Conservation (phyloP, 2,888 invertebrate species). For the Drosophila eohydei region DNA sequence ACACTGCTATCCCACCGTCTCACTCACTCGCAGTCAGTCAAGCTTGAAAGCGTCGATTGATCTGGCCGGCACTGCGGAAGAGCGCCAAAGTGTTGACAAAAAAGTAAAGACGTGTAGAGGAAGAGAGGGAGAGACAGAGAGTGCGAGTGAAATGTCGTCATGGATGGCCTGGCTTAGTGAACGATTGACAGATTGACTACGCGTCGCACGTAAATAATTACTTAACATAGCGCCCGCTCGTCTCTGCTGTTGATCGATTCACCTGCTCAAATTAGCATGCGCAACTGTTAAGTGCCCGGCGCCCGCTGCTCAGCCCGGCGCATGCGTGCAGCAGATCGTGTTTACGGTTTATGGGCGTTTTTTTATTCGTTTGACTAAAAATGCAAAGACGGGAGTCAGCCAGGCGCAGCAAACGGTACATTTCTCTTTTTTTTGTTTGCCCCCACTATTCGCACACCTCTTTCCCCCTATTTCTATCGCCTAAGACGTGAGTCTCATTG, state of each 20-base stretch:
- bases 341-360: conserved; percentile 46
- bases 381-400: conserved; percentile 72
- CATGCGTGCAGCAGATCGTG: conserved; percentile 55
- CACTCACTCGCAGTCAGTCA: conserved; percentile 30
- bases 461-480: conserved; percentile 28
- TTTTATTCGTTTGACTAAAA: conserved; percentile 46
- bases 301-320: conserved; percentile 13
- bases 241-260: conserved; percentile 45
- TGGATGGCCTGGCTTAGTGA: conserved; percentile 58
- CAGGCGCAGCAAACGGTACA: conserved; percentile 69
- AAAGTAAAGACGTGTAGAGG: neutral
- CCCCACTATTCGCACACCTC: neutral
- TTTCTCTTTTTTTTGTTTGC: conserved; percentile 61
- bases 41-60: conserved; percentile 66
- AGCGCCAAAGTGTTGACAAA: conserved; percentile 24
- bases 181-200: conserved; percentile 55
- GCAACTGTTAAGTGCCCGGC: conserved; percentile 41
- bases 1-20: conserved; percentile 26
- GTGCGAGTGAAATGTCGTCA: conserved; percentile 46
- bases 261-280: conserved; percentile 69
- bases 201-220: conserved; percentile 67
- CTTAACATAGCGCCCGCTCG: conserved; percentile 49
- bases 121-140: neutral
- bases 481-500: conserved; percentile 71
- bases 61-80: conserved; percentile 64